Evolutionary conservation across 2,113 vertebrate genomes (phyloP).

Genomic region (Phyllopteryx taeniolatus): DNA sequence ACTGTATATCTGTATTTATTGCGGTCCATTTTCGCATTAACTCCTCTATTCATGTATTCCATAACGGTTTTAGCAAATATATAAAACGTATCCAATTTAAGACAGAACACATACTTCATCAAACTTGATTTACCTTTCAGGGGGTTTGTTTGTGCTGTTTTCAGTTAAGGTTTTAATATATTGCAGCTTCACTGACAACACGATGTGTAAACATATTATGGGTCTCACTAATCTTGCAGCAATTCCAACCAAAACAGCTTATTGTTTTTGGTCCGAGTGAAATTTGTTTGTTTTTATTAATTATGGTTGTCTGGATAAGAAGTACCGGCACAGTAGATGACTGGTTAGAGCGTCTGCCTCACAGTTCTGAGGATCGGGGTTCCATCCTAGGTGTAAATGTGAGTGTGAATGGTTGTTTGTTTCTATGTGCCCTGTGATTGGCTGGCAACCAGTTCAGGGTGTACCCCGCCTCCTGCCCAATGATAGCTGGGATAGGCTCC

Average conservation of each 20-base stretch:
- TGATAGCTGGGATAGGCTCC: too few species aligned
- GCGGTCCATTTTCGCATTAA: too few species aligned
- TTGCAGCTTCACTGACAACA: constrained; percentile 55
- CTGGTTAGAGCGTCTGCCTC: too few species aligned
- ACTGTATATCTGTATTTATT: too few species aligned
- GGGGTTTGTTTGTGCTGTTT: constrained; percentile 55
- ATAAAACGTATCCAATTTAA: constrained; percentile 20
- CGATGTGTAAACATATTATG: constrained; percentile 55
- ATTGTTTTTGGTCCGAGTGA: constrained; percentile 59
- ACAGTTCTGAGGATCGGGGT: too few species aligned
- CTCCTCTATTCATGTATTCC: too few species aligned
- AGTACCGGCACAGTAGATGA: neutral
- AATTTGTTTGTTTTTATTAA: constrained; percentile 62
- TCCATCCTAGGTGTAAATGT: too few species aligned
- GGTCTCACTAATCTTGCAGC: constrained; percentile 48
- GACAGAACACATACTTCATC: constrained; percentile 41
- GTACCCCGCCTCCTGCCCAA: too few species aligned
- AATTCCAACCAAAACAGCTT: constrained; percentile 56
- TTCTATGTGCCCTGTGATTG: too few species aligned
- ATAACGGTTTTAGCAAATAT: constrained; percentile 16
- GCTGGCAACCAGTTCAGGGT: too few species aligned
- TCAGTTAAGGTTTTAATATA: constrained; percentile 50
- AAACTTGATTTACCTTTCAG: constrained; percentile 45
- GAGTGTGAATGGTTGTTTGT: too few species aligned
- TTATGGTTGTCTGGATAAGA: constrained; percentile 42